Base-by-base conservation (phyloP, 23 tunicate species). In the Clavelina lepadiformis region DNA sequence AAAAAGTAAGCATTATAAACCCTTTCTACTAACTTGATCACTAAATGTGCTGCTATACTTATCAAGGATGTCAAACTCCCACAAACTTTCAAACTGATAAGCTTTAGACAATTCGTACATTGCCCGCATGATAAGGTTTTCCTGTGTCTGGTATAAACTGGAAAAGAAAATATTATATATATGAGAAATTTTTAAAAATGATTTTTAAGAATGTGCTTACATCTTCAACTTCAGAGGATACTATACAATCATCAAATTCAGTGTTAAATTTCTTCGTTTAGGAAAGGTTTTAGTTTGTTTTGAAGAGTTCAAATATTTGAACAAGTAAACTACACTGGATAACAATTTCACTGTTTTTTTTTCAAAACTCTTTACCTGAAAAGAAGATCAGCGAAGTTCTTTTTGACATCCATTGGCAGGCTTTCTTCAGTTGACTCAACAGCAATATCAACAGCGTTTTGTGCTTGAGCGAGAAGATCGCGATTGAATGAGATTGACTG, bases 401-500 rank as follows among this genome's bases (percentile, higher is more conserved):
- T 3, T 44, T 65, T 65, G 21, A 65, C 53, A 25, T 44, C 54
- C 31, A 45, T 44, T 1, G 71, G n/a, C 28, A 65, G 31, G 32
- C 71, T 65, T 23, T 22, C 31, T 45, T 65, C 33, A 21, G 71
- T 56, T 27, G 71, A 65, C 5, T 21, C 31, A 38, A 35, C 55
- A 2, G 71, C 71, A 44, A 33, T 21, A 65, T 65, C 71, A 3
- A 65, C 54, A 2, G 71, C 28, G 44, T 55, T 31, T 65, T 65
- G 71, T 44, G 55, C 53, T 65, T 65, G 56, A 23, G 54, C 71
- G 18, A 65, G 28, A 32, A 65, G 34, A 4, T n/a, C 71, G 22
- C 54, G 54, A 35, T 65, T 65, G 71, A 44, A 65, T n/a, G 55
- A 24, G 13, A 65, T 65, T 65, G 27, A 32, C 71, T 65, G 71